Base-by-base conservation (phyloP, 1,140 invertebrate species). In the Drosophila bocqueti region DNA sequence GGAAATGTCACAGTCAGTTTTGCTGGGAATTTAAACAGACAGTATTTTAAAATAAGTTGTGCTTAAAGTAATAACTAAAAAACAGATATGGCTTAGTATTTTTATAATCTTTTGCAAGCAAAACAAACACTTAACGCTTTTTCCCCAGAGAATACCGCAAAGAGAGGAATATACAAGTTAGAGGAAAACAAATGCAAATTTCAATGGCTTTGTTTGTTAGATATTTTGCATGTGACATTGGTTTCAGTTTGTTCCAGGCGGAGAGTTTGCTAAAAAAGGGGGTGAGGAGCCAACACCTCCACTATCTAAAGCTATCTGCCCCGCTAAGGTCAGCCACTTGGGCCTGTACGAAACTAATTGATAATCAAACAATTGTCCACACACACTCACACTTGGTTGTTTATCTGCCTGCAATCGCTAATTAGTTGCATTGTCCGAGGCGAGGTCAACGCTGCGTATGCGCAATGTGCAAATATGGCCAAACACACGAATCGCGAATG, bases 381-480 rank as follows among this genome's bases (percentile, higher is more conserved):
- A 38, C 40, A 61, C 45, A 31, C 43, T 40, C 24, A 43, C 66
- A 50, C 66, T 18, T 5, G 46, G 16, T 49, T 73, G 69, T 73
- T 73, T 73, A 73, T 73, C 68, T 66, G 65, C 65, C 57, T 60
- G 61, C 61, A 65, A 61, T 71, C 62, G 62, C 76, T 87, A 86
- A 86, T 86, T 79, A 83, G 83, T 69, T 71, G 79, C 79, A 80
- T 52, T 77, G 72, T 67, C 58, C 69, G 67, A 47, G 40, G 31
- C 62, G 62, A 64, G 63, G 62, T 71, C 79, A 86, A 74, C 72
- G 83, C 78, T 86, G 83, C 83, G 83, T 86, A 86, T 86, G 72
- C 84, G 83, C 81, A 80, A 83, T 85, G 82, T 77, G 82, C 82
- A 85, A 84, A 84, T 84, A 85, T 69, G 78, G 74, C 45, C 58